These are phyloP conservation scores for Epicauta chinensis DNA, from an alignment of 1,140 invertebrate species.

Conservation along the genomic window DNA sequence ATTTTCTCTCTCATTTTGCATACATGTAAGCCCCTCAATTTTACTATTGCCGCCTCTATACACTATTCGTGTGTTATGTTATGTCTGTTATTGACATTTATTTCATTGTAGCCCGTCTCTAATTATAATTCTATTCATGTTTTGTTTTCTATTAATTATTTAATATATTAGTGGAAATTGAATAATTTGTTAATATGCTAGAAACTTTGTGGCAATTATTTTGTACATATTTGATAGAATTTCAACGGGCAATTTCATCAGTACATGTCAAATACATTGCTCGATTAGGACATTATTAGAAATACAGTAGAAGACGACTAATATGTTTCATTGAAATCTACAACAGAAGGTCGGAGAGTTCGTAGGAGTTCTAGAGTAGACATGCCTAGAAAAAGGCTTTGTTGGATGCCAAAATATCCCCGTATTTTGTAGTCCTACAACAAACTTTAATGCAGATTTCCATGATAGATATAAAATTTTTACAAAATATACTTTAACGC, in stretches of 20 bases:
- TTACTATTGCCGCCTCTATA: neutral
- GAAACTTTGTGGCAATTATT: neutral
- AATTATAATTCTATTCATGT: constrained; percentile 20
- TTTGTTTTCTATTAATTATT: constrained; percentile 17
- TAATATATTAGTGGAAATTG: constrained; percentile 15
- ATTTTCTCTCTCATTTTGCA: neutral
- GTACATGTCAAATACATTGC: constrained; percentile 1
- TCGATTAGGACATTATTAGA: neutral
- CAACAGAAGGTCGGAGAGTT: no score
- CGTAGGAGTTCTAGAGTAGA: no score
- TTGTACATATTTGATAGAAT: neutral
- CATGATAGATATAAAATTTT: no score
- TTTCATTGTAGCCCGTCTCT: constrained; percentile 28
- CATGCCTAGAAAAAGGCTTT: no score
- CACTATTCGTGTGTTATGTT: no score
- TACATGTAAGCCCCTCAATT: constrained; percentile 3
- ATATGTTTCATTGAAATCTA: no score
- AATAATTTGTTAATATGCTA: constrained; percentile 21
- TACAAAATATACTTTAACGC: no score
- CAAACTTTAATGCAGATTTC: no score
- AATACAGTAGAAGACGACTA: no score
- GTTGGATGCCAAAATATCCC: no score
- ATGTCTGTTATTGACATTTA: constrained; percentile 35
- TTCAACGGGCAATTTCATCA: constrained; percentile 7
- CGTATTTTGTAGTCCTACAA: no score